A percentile compares a stretch with the other conserved stretches of the same genome.
phyloP scores from a whole-genome alignment of 1,140 invertebrate genomes.

The Euglossa dilemma region DNA sequence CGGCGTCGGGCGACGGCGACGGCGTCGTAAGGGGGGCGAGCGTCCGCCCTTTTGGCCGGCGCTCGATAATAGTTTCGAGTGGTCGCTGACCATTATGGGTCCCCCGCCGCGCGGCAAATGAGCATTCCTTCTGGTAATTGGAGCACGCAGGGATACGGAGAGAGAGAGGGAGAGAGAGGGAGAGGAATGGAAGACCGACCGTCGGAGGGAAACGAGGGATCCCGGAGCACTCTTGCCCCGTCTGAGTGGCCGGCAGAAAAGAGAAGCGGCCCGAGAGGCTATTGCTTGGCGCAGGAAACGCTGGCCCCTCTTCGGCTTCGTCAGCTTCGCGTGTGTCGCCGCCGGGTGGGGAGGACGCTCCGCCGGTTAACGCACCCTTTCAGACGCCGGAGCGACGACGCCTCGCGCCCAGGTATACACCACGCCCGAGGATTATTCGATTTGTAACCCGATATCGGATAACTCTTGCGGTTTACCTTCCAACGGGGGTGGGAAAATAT shows the following conservation, averaged over 20 bases:
- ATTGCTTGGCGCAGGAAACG: conserved; percentile 30
- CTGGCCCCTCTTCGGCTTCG: conserved; percentile 37
- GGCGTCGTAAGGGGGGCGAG: neutral
- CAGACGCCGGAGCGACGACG: conserved; percentile 25
- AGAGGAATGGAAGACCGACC: too few relatives aligned
- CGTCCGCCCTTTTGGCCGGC: neutral
- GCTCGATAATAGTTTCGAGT: conserved; percentile 73
- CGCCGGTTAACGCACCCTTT: conserved; percentile 48
- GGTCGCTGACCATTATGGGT: conserved; percentile 69
- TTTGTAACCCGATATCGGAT: conserved; percentile 36
- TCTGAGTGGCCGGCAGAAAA: conserved; percentile 60
- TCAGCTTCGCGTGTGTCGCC: conserved; percentile 40
- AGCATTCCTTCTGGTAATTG: conserved; percentile 74
- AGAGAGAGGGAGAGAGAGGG: too few relatives aligned
- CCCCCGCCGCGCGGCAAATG: conserved; percentile 69
- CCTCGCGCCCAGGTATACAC: neutral
- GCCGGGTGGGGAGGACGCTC: neutral
- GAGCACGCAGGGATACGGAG: conserved; percentile 65
- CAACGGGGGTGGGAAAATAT: conserved; percentile 5
- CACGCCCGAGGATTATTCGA: conserved; percentile 20
- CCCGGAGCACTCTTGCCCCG: conserved; percentile 64
- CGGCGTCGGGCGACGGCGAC: neutral
- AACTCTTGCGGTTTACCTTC: conserved; percentile 13
- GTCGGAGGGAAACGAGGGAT: conserved; percentile 61
- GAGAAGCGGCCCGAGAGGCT: conserved; percentile 19